Evolutionary conservation across 2,797 vertebrate species (phyloP), one percentile per base, ranked within the genome.

Genomic region (Rhabdomys pumilio): DNA sequence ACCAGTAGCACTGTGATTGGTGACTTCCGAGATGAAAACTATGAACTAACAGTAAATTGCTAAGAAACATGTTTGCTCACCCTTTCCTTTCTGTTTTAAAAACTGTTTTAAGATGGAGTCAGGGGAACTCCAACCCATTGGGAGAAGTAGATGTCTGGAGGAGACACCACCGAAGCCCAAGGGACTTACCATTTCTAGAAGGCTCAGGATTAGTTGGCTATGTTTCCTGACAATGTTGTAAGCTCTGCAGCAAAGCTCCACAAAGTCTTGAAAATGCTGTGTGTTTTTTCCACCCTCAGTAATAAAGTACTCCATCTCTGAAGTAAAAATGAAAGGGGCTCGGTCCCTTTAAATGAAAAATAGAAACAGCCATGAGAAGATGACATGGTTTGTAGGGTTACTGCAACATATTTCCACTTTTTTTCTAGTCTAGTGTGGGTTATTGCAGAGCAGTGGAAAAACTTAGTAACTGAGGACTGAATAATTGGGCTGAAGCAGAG

Each of bases 301-400:
- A 98, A 99, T 99, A 97, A 99, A 99, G 98, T 99, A 99, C 91
- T 99, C 99, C 99, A 99, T 99, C 98, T 99, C 99, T 8, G 99
- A 99, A 2, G 99, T 99, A 96, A 99, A 99, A 98, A 99, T 98
- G 98, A 99, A 99, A 2, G 99, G 99, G 1, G 99, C 99, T 80
- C 99, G 97, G 95, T 99, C 99, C 98, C 99, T 99, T 41, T 65
- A 95, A 96, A 95, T 89, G 20, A 95, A 96, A 93, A 90, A 73
- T 82, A 98, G 63, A 4, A 96, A 41, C 57, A 84, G 53, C 47
- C 1, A 83, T 73, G 69, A 77, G 4, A 53, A 72, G 73, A 47
- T 73, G 19, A 6, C 47, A n/a, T 47, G 19, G 53, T 61, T 84
- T 80, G 17, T 55, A 86, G 34, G 17, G 2, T 53, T 75, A 69